These are phyloP conservation scores for Invenusta paracnida DNA, from an alignment of 2,888 invertebrate species.

Conservation along the genomic window DNA sequence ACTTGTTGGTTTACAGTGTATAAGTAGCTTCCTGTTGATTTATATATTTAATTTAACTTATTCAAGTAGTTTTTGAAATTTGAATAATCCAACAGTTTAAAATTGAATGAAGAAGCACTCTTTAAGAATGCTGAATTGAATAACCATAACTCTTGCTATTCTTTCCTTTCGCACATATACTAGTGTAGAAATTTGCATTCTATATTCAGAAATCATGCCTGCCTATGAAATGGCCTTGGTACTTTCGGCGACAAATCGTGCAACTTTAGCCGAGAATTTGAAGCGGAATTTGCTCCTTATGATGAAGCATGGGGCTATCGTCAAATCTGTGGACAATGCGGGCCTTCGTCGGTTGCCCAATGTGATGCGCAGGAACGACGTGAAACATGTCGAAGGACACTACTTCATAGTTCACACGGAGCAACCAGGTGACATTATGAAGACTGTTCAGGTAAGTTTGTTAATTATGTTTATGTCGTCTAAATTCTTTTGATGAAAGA, in stretches of 20 bases:
- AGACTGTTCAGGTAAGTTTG: not conserved
- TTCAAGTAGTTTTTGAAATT: too few species aligned
- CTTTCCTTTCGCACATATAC: too few species aligned
- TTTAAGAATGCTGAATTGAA: too few species aligned
- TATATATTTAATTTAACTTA: too few species aligned
- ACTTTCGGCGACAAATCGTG: not conserved
- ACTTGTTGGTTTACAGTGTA: too few species aligned
- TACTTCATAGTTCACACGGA: slow-evolving; percentile 36
- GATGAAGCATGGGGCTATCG: not conserved
- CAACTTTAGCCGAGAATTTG: not conserved
- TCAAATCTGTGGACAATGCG: not conserved
- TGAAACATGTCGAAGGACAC: slow-evolving; percentile 11
- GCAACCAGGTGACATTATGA: not conserved
- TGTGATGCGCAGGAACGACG: not conserved
- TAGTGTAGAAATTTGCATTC: not conserved
- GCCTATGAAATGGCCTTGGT: not conserved
- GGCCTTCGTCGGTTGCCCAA: not conserved
- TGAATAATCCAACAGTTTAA: too few species aligned
- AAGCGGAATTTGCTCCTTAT: not conserved
- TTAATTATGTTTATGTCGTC: not conserved
- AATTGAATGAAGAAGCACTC: too few species aligned
- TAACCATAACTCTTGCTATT: too few species aligned
- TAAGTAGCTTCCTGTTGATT: too few species aligned
- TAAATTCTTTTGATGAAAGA: not conserved
- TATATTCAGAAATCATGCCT: not conserved